Base-by-base conservation (phyloP, 2,797 vertebrate species). In the Muscicapa comitata region DNA sequence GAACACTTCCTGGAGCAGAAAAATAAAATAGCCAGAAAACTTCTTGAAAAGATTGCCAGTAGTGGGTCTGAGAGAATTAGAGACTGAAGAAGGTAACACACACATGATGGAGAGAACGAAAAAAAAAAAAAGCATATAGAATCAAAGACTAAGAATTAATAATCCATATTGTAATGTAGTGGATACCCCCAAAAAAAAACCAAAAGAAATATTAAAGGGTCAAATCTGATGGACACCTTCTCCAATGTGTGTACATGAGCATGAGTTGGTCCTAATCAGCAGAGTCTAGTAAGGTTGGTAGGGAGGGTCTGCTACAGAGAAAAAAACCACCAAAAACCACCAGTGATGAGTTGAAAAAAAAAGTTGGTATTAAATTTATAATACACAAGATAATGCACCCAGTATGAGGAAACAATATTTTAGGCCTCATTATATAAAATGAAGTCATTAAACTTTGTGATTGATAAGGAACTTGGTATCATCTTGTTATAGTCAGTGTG, bases 51-150 rank as follows among this genome's bases (percentile, higher is more conserved):
- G 13, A 48, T 11, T 67, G 26, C 17, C 26, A 55, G 15, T 17
- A 57, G 9, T 9, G 4, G 4, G 6, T 50, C n/a, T 74, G 42
- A 58, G 10, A 77, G 11, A 53, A 55, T 55, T 16, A 72, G 23
- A 24, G 3, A 3, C 8, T 50, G 67, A 38, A 75, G 23, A 68
- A 81, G 2, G 19, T 8, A 6, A 5, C 6, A 29, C 8, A n/a
- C 3, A 18, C 2, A 4, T n/a, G 16, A 75, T 2, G 13, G n/a
- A 50, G 1, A 43, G 28, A 76, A 58, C 1, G 1, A 9, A 29
- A 31, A 80, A 75, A 82, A 59, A 2, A n/a, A 25, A 9, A 16
- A 63, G 2, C 2, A 9, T 59, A 19, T 7, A 19, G 17, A 43
- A 65, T 31, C 29, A 42, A 54, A 57, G 5, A 65, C 9, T 13